Percentiles rank a stretch among this genome's conserved stretches.
phyloP scores from a whole-genome alignment of 2,113 vertebrate genomes.

The Pelusios castaneus region DNA sequence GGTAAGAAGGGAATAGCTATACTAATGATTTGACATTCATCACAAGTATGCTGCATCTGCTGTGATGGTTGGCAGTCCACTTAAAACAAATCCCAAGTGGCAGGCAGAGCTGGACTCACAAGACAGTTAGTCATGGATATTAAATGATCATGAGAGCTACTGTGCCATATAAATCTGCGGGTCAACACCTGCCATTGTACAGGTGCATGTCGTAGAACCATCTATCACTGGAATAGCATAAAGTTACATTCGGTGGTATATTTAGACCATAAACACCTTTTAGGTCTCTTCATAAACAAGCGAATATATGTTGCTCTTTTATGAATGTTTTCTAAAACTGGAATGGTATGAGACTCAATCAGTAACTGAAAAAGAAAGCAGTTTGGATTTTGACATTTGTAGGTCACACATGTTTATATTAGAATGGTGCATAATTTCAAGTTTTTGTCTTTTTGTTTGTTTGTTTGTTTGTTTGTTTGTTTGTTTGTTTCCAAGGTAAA shows the following conservation, averaged over 20 bases:
- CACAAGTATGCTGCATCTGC: constrained; percentile 20
- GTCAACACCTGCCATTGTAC: not conserved
- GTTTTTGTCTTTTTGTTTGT: accelerated
- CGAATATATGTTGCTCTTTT: not conserved
- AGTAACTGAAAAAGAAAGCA: accelerated
- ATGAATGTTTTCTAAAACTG: not conserved
- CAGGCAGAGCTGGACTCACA: not conserved
- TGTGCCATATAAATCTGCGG: not conserved
- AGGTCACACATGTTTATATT: not conserved
- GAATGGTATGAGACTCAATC: not conserved
- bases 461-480: not conserved
- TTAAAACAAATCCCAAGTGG: constrained; percentile 49
- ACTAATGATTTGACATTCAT: constrained; percentile 23
- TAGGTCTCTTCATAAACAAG: not conserved
- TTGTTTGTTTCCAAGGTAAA: not conserved
- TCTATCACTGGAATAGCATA: not conserved
- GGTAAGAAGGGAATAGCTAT: constrained; percentile 5
- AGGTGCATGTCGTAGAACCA: not conserved
- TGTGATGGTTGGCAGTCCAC: not conserved
- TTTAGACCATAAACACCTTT: not conserved
- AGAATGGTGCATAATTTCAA: not conserved
- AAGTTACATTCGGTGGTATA: not conserved
- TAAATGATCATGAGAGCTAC: constrained; percentile 36
- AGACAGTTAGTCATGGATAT: constrained; percentile 9
- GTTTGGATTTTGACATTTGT: not conserved